A percentile compares a stretch with the other conserved stretches of the same genome.
Evolutionary conservation across 1,140 invertebrate species (phyloP).

Genomic region (Heliconius hewitsoni): DNA sequence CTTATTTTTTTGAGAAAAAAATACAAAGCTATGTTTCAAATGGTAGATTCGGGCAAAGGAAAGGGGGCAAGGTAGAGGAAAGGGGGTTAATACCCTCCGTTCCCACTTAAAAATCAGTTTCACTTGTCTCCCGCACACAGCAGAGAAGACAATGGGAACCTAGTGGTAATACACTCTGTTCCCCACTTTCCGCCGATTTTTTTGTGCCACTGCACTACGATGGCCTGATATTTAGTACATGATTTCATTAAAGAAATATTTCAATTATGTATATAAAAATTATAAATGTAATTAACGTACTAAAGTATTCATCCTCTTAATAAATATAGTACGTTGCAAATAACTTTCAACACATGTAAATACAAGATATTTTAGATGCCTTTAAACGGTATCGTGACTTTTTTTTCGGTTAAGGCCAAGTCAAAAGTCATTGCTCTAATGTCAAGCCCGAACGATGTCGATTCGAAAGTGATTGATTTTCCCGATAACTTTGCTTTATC

Average conservation of each 20-base stretch:
- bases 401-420: conserved; percentile 16
- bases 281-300: background rate
- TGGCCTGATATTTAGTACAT: no score
- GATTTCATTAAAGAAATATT: background rate
- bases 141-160: no score
- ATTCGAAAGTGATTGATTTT: conserved; percentile 62
- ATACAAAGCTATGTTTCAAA: no score
- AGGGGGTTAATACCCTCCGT: no score
- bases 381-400: conserved; percentile 10
- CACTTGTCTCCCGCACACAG: no score
- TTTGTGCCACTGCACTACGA: no score
- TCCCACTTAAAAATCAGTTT: no score
- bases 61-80: no score
- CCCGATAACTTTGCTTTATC: conserved; percentile 25
- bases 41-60: no score
- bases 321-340: background rate
- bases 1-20: no score
- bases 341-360: background rate
- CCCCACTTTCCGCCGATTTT: no score
- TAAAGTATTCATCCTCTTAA: background rate
- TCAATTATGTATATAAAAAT: background rate
- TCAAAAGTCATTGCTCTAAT: conserved; percentile 44
- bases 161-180: no score
- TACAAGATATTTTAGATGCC: background rate
- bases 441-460: conserved; percentile 43